Evolutionary conservation across 2,113 vertebrate species (phyloP).

Genomic region (Gallinago undulata): DNA sequence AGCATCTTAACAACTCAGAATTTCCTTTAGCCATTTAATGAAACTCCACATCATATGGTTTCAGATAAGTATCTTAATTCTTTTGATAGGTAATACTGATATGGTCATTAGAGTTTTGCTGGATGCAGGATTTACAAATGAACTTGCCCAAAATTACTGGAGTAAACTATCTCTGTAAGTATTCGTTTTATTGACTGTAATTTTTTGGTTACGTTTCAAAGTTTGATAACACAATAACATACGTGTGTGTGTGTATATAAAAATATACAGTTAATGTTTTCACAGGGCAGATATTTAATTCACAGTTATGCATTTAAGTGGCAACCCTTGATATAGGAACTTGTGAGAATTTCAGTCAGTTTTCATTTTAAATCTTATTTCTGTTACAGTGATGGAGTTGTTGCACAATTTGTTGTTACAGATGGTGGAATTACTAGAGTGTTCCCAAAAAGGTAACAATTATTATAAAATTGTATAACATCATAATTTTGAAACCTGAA

Average conservation of each 20-base stretch:
- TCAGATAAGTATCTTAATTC: background rate
- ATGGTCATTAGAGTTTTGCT: slow-evolving; percentile 89
- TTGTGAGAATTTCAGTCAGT: background rate
- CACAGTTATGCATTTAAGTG: background rate
- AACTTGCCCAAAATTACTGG: slow-evolving; percentile 88
- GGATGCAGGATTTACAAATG: slow-evolving; percentile 92
- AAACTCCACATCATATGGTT: background rate
- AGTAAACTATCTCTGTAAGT: slow-evolving; percentile 88
- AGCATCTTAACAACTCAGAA: background rate
- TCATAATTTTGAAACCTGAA: background rate
- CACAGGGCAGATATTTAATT: background rate
- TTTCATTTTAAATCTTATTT: slow-evolving; percentile 15
- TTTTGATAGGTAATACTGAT: slow-evolving; percentile 84
- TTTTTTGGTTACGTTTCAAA: background rate
- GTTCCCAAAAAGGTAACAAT: slow-evolving; percentile 89
- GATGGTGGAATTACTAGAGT: slow-evolving; percentile 97
- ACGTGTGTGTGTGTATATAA: background rate
- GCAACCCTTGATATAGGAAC: background rate
- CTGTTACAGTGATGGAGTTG: slow-evolving; percentile 83
- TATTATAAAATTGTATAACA: background rate
- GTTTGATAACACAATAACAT: background rate
- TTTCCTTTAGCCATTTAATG: background rate
- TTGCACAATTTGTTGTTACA: slow-evolving; percentile 92
- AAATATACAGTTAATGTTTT: background rate
- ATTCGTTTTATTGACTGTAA: background rate